Percentiles rank a stretch among this genome's conserved stretches.
phyloP scores from a whole-genome alignment of 2,888 invertebrate species.

The Acrobasis consociella region DNA sequence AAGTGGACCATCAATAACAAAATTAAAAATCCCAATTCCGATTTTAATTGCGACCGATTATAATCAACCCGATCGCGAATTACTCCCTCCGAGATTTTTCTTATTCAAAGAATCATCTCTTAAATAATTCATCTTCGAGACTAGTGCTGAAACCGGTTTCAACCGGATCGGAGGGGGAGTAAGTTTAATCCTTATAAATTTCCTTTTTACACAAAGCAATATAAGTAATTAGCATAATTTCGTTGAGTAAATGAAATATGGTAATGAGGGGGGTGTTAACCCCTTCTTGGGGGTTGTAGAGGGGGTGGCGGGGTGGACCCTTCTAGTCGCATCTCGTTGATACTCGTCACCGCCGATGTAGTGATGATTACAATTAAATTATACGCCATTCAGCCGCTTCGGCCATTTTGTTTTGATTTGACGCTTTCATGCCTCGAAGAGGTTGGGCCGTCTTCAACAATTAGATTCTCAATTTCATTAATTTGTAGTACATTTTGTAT shows the following conservation, averaged over 20 bases:
- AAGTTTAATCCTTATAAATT: constrained; percentile 83
- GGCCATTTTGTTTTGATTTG: constrained; percentile 77
- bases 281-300: constrained; percentile 65
- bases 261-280: constrained; percentile 77
- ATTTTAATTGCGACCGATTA: constrained; percentile 82
- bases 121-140: constrained; percentile 70
- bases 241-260: constrained; percentile 84
- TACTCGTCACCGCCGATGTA: constrained; percentile 78
- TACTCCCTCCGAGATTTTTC: constrained; percentile 63
- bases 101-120: constrained; percentile 65
- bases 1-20: constrained; percentile 80
- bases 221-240: constrained; percentile 84
- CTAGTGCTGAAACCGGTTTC: constrained; percentile 60
- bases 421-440: constrained; percentile 45
- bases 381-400: constrained; percentile 63
- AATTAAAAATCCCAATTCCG: constrained; percentile 82
- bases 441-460: constrained; percentile 22
- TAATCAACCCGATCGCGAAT: constrained; percentile 73
- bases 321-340: constrained; percentile 79
- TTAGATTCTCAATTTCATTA: constrained; percentile 9
- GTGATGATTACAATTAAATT: constrained; percentile 82
- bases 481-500: not conserved
- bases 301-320: constrained; percentile 58
- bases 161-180: constrained; percentile 64
- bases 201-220: constrained; percentile 84